A percentile compares a stretch with the other conserved stretches of the same genome.
Evolutionary conservation across 1,140 invertebrate species (phyloP).

Genomic region (Mycetomoellerius zeteki): DNA sequence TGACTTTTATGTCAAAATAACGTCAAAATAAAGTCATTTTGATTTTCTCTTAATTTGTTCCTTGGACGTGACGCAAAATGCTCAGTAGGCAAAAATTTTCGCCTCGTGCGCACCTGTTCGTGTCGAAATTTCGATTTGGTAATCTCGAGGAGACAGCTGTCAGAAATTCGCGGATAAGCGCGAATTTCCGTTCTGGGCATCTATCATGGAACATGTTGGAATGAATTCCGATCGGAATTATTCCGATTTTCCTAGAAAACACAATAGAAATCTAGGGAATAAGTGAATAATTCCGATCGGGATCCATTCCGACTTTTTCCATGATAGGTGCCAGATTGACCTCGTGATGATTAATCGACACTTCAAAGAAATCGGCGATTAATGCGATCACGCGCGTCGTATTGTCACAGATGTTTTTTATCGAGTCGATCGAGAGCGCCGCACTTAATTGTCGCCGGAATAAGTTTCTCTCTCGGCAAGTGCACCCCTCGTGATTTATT

Average conservation of each 20-base stretch:
- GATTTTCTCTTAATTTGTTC: too few species aligned
- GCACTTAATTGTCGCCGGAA: not conserved
- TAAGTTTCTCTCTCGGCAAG: not conserved
- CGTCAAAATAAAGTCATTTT: too few species aligned
- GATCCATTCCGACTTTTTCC: too few species aligned
- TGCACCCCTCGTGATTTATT: constrained; percentile 21
- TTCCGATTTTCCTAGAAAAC: too few species aligned
- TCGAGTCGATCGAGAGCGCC: not conserved
- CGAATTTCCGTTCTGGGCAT: not conserved
- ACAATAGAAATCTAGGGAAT: too few species aligned
- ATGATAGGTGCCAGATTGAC: too few species aligned
- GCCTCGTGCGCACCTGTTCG: not conserved
- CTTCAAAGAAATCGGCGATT: not conserved
- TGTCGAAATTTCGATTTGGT: not conserved
- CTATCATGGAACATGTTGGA: too few species aligned
- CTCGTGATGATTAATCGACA: constrained; percentile 58
- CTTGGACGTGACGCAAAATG: constrained; percentile 5
- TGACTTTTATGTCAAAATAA: too few species aligned
- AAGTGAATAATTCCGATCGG: too few species aligned
- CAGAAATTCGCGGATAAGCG: not conserved
- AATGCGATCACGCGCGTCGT: not conserved
- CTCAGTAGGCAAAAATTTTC: not conserved
- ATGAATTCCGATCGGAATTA: too few species aligned
- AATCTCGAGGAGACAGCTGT: not conserved
- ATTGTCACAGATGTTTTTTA: constrained; percentile 40